Conservation (phyloP, 2,797 vertebrate species). For the Ispidina picta region DNA sequence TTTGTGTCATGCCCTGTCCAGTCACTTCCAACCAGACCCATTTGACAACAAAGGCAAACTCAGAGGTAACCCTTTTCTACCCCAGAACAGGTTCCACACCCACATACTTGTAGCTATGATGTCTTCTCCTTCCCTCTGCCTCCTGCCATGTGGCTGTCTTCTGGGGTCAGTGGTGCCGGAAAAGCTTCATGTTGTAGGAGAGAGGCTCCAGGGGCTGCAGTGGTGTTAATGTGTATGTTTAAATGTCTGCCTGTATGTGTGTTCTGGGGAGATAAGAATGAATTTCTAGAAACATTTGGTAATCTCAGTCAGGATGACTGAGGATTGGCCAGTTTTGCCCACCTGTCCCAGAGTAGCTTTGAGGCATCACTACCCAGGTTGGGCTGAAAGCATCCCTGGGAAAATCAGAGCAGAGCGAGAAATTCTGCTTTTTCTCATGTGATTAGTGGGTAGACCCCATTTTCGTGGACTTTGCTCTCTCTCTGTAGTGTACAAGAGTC, state of each 20-base stretch:
- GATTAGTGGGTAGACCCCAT: background rate
- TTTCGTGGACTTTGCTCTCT: background rate
- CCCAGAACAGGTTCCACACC: background rate
- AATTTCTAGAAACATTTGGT: background rate
- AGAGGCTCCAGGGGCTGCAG: background rate
- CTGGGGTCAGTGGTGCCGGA: background rate
- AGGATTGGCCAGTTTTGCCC: background rate
- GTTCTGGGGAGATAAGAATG: background rate
- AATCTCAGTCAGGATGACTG: accelerated
- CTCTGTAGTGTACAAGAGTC: background rate
- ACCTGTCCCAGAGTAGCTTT: background rate
- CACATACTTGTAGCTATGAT: accelerated
- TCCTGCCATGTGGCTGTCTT: background rate
- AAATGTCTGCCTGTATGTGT: background rate
- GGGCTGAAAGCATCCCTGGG: background rate
- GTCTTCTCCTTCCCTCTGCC: background rate
- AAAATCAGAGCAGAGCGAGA: background rate
- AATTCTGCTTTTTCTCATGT: accelerated
- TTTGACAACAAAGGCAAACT: background rate
- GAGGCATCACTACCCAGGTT: background rate
- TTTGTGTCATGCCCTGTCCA: background rate
- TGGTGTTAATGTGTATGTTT: background rate
- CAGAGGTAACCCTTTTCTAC: background rate
- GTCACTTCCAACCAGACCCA: background rate
- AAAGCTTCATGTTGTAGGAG: background rate